Conservation (phyloP, 2,113 vertebrate genomes). For the Riparia riparia region DNA sequence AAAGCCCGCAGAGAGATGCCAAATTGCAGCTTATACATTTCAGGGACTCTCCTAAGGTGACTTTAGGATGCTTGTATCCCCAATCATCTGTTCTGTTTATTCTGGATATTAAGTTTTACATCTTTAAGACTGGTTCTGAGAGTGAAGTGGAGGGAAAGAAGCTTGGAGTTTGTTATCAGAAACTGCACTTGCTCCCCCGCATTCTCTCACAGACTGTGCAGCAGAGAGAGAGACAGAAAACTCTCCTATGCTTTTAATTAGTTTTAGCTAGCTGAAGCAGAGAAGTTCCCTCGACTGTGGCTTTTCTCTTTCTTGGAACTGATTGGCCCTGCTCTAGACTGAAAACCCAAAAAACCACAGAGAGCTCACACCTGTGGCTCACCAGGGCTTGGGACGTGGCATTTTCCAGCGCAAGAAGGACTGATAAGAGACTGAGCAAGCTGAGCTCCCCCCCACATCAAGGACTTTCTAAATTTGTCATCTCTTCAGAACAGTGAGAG, state of each 20-base stretch:
- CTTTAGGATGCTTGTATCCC: neutral
- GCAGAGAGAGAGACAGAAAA: neutral
- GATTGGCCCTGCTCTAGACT: neutral
- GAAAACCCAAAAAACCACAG: neutral
- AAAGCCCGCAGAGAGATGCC: neutral
- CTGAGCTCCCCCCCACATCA: neutral
- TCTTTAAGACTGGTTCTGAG: neutral
- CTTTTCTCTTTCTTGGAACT: neutral
- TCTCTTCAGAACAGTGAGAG: neutral
- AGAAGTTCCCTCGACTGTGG: neutral
- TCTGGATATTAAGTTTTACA: neutral
- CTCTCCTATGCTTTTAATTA: neutral
- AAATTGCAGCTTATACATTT: neutral
- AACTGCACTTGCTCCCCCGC: neutral
- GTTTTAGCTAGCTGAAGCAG: neutral
- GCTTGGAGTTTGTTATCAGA: neutral
- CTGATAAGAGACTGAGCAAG: no score
- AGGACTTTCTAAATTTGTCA: neutral
- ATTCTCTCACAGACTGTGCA: neutral
- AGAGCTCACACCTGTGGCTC: neutral
- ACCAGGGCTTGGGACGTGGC: accelerated
- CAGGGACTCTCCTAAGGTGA: neutral
- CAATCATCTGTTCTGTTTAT: neutral
- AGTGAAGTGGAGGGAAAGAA: neutral
- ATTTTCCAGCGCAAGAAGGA: neutral